A percentile compares a stretch with the other conserved stretches of the same genome.
Evolutionary conservation across 2,888 invertebrate genomes (phyloP).

Genomic region (Hipparchia sbordonii): DNA sequence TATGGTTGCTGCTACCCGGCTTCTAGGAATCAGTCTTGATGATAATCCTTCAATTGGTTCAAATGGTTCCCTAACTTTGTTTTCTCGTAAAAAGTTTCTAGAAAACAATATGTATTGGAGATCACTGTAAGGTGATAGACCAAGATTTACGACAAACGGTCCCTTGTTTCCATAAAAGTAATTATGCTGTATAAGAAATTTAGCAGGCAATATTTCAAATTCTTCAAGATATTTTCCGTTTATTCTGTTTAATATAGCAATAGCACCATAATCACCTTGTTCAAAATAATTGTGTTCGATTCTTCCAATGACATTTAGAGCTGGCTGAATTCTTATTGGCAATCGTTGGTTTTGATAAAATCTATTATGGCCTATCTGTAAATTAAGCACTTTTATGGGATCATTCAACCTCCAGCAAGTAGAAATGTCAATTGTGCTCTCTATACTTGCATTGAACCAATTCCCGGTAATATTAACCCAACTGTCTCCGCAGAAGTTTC

Average conservation of each 20-base stretch:
- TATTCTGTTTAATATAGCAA: conserved; percentile 91
- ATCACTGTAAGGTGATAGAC: conserved; percentile 93
- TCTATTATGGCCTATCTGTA: conserved; percentile 93
- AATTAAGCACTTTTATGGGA: conserved; percentile 76
- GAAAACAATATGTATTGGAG: conserved; percentile 92
- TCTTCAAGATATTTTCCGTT: conserved; percentile 87
- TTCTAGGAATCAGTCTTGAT: conserved; percentile 91
- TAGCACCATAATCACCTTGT: conserved; percentile 90
- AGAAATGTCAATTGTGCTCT: conserved; percentile 90
- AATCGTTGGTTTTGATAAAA: conserved; percentile 90
- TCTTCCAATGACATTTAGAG: conserved; percentile 88
- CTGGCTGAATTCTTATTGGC: conserved; percentile 90
- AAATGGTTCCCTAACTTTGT: conserved; percentile 93
- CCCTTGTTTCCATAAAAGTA: conserved; percentile 95
- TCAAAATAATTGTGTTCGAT: conserved; percentile 96
- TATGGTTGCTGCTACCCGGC: conserved; percentile 95
- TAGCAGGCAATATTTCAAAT: conserved; percentile 88
- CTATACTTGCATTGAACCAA: conserved; percentile 90
- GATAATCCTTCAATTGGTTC: conserved; percentile 85
- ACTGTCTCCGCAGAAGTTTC: conserved; percentile 94
- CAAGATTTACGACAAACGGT: conserved; percentile 92
- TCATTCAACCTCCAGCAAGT: conserved; percentile 89
- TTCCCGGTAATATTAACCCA: conserved; percentile 97
- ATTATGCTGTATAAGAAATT: conserved; percentile 91
- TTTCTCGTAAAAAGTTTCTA: conserved; percentile 93